Base-by-base conservation (phyloP, 2,797 vertebrate genomes). In the Propithecus deckenii region DNA sequence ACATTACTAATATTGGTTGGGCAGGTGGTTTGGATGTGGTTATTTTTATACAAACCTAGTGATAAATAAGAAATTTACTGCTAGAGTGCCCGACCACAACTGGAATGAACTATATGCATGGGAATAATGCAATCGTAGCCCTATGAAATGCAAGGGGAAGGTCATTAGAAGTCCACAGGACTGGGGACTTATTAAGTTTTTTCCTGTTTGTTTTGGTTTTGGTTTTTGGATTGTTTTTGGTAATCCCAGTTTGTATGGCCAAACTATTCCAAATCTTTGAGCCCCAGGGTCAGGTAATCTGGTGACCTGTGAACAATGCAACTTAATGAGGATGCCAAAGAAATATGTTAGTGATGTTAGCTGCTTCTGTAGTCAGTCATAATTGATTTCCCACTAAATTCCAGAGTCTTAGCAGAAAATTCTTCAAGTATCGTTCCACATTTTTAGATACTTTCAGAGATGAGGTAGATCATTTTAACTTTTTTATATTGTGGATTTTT, bases 21-120 rank as follows among this genome's bases (percentile, higher is more conserved):
- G 28, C 91, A 67, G 89, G 78, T 95, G 89, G 95, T 95, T 96
- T 96, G 80, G 22, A 95, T 96, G 95, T 97, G 97, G 86, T 95
- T 89, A 95, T 65, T 91, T 89, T 65, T 94, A 17, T 48, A 89
- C 30, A 84, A 91, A 52, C 15, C 13, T 74, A 38, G 48, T 67
- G 67, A 94, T 78, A 94, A 79, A 75, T 52, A 80, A 86, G 55
- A 91, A 76, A 69, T 76, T n/a, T 72, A 46, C 32, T 2, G 12
- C 50, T 76, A 63, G 67, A 57, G 20, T 80, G 95, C 3, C 57
- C 46, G 38, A 32, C 48, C 63, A 57, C 50, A 61, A 7, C 1
- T 80, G 32, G 8, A 41, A 17, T 57, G 46, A 83, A 78, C 1
- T 30, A 2, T 13, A 6, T 75, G 20, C 10, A 11, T 8, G 23